Percentiles rank a stretch among this genome's conserved stretches.
These are phyloP conservation scores for Acomys russatus DNA, from an alignment of 2,797 vertebrate genomes.

Conservation along the genomic window DNA sequence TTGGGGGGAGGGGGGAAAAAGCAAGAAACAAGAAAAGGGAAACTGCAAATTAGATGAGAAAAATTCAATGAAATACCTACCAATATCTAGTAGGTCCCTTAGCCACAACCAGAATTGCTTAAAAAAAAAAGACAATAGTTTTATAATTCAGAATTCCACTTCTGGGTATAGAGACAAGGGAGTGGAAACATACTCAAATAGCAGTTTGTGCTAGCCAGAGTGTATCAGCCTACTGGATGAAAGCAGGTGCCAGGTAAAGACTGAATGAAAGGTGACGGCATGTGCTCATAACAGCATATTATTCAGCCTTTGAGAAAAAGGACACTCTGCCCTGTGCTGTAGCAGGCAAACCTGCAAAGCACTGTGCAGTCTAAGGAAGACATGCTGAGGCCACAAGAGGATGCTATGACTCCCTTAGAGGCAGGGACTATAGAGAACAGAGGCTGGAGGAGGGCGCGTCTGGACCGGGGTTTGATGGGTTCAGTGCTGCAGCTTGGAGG, in stretches of 20 bases:
- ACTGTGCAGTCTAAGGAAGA: neutral
- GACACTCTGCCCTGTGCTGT: neutral
- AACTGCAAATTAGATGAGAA: neutral
- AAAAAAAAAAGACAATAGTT: conserved; percentile 21
- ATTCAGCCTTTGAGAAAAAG: neutral
- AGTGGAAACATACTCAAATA: conserved; percentile 13
- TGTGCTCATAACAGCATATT: neutral
- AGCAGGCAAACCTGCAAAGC: neutral
- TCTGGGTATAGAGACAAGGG: neutral
- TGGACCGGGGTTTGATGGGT: neutral
- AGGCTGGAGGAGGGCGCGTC: neutral
- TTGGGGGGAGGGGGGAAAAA: too few relatives aligned
- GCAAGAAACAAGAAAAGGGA: neutral
- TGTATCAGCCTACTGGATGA: neutral
- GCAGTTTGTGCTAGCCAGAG: neutral
- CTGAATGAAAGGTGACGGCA: neutral
- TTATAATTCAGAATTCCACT: neutral
- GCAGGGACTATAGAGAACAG: neutral
- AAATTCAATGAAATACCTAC: neutral
- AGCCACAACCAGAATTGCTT: neutral
- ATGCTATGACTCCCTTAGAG: neutral
- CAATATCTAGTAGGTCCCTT: neutral
- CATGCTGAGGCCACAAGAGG: neutral
- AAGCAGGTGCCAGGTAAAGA: neutral
- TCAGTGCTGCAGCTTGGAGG: neutral